Evolutionary conservation across 2,888 invertebrate species (phyloP), one percentile per base, ranked within the genome.

Genomic region (Eilema depressum): DNA sequence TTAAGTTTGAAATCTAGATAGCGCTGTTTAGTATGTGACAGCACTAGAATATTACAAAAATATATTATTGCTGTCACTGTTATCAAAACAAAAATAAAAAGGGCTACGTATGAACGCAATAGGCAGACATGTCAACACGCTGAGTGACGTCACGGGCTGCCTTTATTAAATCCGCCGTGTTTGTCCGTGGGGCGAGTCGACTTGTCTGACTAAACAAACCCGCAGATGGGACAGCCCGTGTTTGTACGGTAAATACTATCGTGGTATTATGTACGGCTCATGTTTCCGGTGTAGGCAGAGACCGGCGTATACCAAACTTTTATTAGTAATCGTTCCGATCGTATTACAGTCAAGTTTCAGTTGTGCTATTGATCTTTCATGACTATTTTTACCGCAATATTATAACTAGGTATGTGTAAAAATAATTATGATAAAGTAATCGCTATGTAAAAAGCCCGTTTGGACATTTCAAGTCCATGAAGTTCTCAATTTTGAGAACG

Each of bases 141-240:
- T 10, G n/a, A 14, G 33, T 66, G 62, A 70, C 66, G 70, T 66
- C 66, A 70, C 28, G 23, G 30, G 26, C 17, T 12, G 57, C 41
- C 30, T 70, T 70, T 67, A 70, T 70, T 63, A 66, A 60, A 70
- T 30, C 57, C 17, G 26, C 56, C 30, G 23, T 63, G 66, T 70
- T 70, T 66, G 57, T 28, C 30, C 30, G 62, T 33, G 41, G 30
- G 70, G 25, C 63, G 66, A 70, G 47, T 59, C 26, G 30, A 23
- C 62, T 25, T 53, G 61, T 70, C 64, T 41, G 41, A 41, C 70
- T 66, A 66, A 70, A 59, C 30, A 70, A 66, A 62, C 66, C 7
- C 23, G 20, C 60, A 63, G 33, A 68, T 28, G 26, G 69, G 41
- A 14, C 66, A 12, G 26, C 17, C 60, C 25, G 20, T 69, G 65